Base-by-base conservation (phyloP, 2,888 invertebrate genomes). In the Notocelia uddmanniana region DNA sequence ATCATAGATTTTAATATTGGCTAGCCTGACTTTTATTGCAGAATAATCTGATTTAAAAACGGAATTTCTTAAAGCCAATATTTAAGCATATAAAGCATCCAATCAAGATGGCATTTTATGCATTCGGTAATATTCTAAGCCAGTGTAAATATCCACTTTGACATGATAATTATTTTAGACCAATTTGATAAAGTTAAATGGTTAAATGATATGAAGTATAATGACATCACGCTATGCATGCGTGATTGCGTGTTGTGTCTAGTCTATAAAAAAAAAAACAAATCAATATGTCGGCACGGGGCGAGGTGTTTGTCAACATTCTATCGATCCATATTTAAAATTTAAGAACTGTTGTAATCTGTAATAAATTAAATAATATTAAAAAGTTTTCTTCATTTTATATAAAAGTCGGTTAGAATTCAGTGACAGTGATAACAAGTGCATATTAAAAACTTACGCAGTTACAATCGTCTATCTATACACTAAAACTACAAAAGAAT, bases 271-370 rank as follows among this genome's bases (percentile, higher is more conserved):
- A 62, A 72, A 64, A 70, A 67, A 72, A 72, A 72, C 62, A 55
- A 68, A 68, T 72, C 72, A 77, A 76, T 78, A 77, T 78, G 79
- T 79, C 77, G 75, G 77, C 76, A 74, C 75, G 74, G 77, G 78
- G 78, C 79, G 80, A 80, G 82, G 83, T 92, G 91, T 92, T 92
- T 92, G 90, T 92, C 91, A 91, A 91, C 91, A 91, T 81, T 80
- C 79, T 87, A 90, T 90, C 81, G 89, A 89, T 89, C 85, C 83
- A 77, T 77, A 73, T 75, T 79, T 76, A 74, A 76, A 77, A 75
- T 54, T 71, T 9, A 59, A 23, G 26, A 67, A 11, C n/a, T 18
- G 21, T 37, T 11, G 41, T 19, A 37, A 48, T 54, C 21, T 31
- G 23, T 52, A 68, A 11, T 62, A 62, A 68, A 57, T 50, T 1